A percentile compares a stretch with the other conserved stretches of the same genome.
Evolutionary conservation across 2,113 vertebrate genomes (phyloP).

Genomic region (Campylomormyrus numenius): DNA sequence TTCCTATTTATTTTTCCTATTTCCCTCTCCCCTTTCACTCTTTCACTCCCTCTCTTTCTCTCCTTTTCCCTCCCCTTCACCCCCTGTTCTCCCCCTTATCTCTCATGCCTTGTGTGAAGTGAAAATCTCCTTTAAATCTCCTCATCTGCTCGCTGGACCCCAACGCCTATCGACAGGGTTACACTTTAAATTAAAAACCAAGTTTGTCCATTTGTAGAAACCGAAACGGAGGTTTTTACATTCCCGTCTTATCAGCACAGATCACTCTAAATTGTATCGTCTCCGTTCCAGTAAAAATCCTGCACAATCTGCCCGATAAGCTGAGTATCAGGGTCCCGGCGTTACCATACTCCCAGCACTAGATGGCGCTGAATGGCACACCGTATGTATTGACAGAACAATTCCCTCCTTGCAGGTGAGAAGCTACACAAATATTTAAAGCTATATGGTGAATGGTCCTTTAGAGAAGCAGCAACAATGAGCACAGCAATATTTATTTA

Average conservation of each 20-base stretch:
- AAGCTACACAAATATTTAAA: background rate
- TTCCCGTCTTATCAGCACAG: background rate
- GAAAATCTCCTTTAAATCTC: background rate
- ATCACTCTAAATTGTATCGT: background rate
- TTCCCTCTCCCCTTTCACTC: background rate
- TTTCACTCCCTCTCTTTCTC: background rate
- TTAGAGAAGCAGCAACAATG: background rate
- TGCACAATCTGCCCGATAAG: background rate
- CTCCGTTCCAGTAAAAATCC: background rate
- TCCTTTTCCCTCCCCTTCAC: background rate
- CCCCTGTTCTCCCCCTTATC: background rate
- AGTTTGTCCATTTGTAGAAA: background rate
- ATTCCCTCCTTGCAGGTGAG: background rate
- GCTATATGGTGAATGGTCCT: background rate
- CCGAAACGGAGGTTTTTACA: background rate
- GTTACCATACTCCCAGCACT: background rate
- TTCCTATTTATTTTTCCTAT: background rate
- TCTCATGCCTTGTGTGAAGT: background rate
- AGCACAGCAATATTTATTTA: background rate
- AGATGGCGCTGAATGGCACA: constrained; percentile 7
- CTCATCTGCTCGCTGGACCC: background rate
- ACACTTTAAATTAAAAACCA: background rate
- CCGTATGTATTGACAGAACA: background rate
- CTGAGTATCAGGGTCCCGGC: background rate
- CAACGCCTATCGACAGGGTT: background rate